phyloP scores from a whole-genome alignment of 2,797 vertebrate genomes.

The Iguana delicatissima region DNA sequence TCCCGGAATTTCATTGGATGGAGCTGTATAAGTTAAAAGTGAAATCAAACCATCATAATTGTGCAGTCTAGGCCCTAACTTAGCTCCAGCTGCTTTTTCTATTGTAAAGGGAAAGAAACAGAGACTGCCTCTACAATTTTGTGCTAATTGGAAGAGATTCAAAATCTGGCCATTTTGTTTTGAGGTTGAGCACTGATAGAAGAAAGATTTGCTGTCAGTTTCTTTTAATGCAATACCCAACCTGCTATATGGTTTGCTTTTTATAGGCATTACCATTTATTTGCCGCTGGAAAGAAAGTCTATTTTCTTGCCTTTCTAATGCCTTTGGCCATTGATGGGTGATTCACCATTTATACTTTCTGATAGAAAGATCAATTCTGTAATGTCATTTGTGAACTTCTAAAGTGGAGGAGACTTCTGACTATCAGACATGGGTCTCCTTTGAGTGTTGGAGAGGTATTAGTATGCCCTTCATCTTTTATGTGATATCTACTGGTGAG shows the following conservation, averaged over 20 bases:
- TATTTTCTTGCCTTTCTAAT: slow-evolving; percentile 25
- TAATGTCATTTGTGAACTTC: slow-evolving; percentile 18
- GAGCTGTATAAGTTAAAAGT: too few species aligned
- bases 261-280: slow-evolving; percentile 5
- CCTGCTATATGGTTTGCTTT: not conserved
- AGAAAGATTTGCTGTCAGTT: not conserved
- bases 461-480: not conserved
- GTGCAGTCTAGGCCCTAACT: not conserved
- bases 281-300: not conserved
- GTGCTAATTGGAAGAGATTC: not conserved
- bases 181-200: not conserved
- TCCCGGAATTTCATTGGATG: too few species aligned
- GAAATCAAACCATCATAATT: too few species aligned
- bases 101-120: not conserved
- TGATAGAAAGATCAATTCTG: slow-evolving; percentile 46
- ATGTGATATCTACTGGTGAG: not conserved
- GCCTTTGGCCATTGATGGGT: slow-evolving; percentile 30
- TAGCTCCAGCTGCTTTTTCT: not conserved
- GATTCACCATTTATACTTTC: slow-evolving; percentile 29
- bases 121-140: not conserved
- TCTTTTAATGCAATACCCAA: not conserved
- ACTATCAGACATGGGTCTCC: not conserved
- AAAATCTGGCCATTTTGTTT: not conserved
- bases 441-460: not conserved
- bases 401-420: slow-evolving; percentile 14